Percentiles rank a stretch among this genome's conserved stretches.
Evolutionary conservation across 35 echinoderm and acorn worm species (phyloP).

Genomic region (Apostichopus californicus): DNA sequence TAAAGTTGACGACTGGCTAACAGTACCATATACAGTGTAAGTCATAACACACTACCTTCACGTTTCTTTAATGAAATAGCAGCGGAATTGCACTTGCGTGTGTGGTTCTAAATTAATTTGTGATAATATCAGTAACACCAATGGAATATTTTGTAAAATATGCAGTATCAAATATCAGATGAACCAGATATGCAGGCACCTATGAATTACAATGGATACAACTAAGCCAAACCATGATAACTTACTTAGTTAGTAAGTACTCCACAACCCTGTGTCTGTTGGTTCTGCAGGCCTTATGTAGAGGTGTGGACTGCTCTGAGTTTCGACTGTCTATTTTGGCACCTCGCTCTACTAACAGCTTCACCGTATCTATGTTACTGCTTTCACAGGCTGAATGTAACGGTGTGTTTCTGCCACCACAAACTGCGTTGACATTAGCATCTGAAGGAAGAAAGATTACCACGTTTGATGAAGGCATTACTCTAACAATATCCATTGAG

Average conservation of each 20-base stretch:
- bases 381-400: slow-evolving; percentile 76
- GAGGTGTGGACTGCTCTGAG: slow-evolving; percentile 76
- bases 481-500: too few species aligned
- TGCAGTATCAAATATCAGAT: too few species aligned
- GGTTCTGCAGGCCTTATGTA: slow-evolving; percentile 76
- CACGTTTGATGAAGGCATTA: too few species aligned
- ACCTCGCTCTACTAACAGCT: slow-evolving; percentile 63
- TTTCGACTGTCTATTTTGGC: slow-evolving; percentile 77
- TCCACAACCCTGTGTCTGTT: slow-evolving; percentile 83
- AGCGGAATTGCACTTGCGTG: too few species aligned
- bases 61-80: too few species aligned
- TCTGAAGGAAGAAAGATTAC: slow-evolving; percentile 7
- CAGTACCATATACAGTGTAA: too few species aligned
- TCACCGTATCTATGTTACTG: slow-evolving; percentile 78
- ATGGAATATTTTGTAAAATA: too few species aligned
- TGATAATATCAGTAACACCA: too few species aligned
- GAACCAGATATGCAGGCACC: neutral
- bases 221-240: neutral
- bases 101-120: too few species aligned
- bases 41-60: too few species aligned
- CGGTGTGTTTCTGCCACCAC: slow-evolving; percentile 72
- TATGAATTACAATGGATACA: neutral
- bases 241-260: slow-evolving; percentile 78
- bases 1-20: too few species aligned
- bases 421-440: slow-evolving; percentile 79